Percentiles rank a stretch among this genome's conserved stretches.
Evolutionary conservation across 2,797 vertebrate genomes (phyloP).

Genomic region (Liasis olivaceus): DNA sequence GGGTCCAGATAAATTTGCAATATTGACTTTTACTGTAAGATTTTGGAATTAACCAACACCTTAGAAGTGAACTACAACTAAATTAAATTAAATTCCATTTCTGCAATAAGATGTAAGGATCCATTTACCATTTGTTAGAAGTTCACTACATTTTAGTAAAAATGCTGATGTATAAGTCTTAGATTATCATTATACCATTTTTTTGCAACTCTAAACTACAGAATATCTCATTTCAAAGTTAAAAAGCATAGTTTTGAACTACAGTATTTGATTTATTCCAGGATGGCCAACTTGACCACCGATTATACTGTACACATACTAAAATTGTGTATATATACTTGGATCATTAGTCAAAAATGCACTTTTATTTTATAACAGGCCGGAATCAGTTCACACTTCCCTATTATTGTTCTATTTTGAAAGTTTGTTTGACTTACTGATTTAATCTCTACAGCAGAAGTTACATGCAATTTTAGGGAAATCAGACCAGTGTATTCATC

Average conservation of each 20-base stretch:
- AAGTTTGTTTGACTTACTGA: not conserved
- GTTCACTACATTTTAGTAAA: not conserved
- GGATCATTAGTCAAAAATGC: not conserved
- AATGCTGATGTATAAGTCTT: not conserved
- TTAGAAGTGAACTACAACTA: not conserved
- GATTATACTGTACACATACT: slow-evolving; percentile 22
- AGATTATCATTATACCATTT: not conserved
- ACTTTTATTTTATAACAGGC: not conserved
- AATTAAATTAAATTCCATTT: not conserved
- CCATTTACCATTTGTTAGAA: not conserved
- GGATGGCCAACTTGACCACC: not conserved
- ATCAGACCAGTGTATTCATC: slow-evolving; percentile 21
- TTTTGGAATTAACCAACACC: not conserved
- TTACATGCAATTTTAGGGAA: not conserved
- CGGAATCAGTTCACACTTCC: slow-evolving; percentile 3
- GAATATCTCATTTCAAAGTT: not conserved
- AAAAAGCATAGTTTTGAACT: not conserved
- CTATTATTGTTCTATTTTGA: not conserved
- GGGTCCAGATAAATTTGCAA: no score
- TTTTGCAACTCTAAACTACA: not conserved
- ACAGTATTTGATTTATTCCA: not conserved
- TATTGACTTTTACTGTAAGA: no score
- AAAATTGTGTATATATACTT: not conserved
- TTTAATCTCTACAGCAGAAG: not conserved
- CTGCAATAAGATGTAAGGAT: not conserved